Percentiles rank a stretch among this genome's conserved stretches.
Conservation (phyloP, 2,888 invertebrate species). For the Disparrhopalites patrizii region DNA sequence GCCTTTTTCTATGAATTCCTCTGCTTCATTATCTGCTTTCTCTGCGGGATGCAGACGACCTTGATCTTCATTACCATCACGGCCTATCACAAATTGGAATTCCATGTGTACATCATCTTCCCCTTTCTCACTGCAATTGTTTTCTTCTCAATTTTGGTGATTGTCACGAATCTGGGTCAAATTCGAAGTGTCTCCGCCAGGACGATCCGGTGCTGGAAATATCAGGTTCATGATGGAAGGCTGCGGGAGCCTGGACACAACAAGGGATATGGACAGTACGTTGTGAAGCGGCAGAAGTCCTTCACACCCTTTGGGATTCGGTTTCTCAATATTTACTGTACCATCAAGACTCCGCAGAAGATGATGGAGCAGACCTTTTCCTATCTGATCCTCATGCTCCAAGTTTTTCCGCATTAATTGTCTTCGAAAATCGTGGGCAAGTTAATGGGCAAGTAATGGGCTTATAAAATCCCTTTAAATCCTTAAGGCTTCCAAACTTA, state of each 20-base stretch:
- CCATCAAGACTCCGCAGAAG: not conserved
- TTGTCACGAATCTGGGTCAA: not conserved
- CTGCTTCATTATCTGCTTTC: too few relatives aligned
- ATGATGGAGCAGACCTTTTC: not conserved
- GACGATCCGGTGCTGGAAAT: not conserved
- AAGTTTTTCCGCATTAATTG: too few relatives aligned
- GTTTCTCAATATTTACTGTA: not conserved
- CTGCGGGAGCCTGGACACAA: not conserved
- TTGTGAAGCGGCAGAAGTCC: not conserved
- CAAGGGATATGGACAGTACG: not conserved
- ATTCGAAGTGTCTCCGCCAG: not conserved
- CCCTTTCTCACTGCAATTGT: too few relatives aligned
- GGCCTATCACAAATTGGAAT: too few relatives aligned
- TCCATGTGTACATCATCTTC: too few relatives aligned
- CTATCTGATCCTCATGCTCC: not conserved
- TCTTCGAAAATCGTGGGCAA: too few relatives aligned
- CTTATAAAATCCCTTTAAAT: too few relatives aligned
- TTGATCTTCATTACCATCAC: too few relatives aligned
- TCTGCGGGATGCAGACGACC: too few relatives aligned
- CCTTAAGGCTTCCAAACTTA: too few relatives aligned
- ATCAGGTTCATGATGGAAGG: not conserved
- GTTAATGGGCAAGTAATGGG: too few relatives aligned
- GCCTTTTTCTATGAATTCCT: too few relatives aligned
- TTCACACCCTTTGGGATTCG: not conserved
- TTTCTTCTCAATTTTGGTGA: not conserved